Conservation (phyloP, 2,797 vertebrate species). For the Intellagama lesueurii region DNA sequence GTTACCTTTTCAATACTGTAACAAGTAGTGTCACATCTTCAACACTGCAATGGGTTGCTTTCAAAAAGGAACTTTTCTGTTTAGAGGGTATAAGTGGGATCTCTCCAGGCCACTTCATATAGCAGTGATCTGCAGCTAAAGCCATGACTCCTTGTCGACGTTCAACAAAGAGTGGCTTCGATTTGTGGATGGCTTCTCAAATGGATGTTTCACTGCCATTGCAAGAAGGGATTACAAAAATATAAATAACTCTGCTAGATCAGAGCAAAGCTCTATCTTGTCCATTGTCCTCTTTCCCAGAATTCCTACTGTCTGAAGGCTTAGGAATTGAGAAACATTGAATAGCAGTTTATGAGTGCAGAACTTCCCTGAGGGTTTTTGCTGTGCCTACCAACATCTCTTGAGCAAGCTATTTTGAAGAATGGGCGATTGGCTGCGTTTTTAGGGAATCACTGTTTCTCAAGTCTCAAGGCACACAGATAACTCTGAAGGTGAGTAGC, state of each 20-base stretch:
- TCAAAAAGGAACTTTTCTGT: neutral
- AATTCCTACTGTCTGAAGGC: neutral
- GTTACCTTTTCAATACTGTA: no score
- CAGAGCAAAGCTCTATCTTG: no score
- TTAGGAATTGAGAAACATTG: neutral
- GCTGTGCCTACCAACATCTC: no score
- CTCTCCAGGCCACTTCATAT: no score
- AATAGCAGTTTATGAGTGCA: neutral
- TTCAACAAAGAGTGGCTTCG: neutral
- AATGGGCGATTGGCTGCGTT: conserved; percentile 7
- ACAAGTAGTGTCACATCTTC: no score
- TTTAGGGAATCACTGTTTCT: conserved; percentile 10
- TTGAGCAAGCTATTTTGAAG: neutral
- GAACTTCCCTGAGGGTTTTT: neutral
- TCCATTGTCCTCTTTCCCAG: neutral
- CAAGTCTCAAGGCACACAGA: no score
- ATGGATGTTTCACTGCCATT: neutral
- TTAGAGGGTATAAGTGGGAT: no score
- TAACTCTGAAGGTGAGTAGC: no score
- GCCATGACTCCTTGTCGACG: neutral
- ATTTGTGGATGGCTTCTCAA: neutral
- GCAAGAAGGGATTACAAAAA: neutral
- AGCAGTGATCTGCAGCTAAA: no score
- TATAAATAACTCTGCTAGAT: neutral
- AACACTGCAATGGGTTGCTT: neutral